These are phyloP conservation scores for Benitochromis conjunctus DNA, from an alignment of 2,113 vertebrate genomes.

Conservation along the genomic window DNA sequence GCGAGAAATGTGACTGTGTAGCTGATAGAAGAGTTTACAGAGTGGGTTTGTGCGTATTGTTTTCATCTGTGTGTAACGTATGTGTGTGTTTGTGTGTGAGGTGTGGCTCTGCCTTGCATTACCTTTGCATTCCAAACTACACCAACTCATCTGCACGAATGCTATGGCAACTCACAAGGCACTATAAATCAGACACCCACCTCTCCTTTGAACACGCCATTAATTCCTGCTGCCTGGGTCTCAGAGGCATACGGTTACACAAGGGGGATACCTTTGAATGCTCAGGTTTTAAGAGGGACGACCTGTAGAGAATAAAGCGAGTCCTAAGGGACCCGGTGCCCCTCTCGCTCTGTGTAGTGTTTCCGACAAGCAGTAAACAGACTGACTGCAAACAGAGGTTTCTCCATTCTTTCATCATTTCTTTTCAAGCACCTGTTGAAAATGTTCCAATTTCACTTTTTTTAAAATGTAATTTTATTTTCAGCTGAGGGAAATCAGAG, in stretches of 20 bases:
- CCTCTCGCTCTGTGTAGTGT: conserved; percentile 25
- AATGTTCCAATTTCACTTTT: conserved; percentile 34
- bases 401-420: conserved; percentile 31
- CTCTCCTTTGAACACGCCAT: conserved; percentile 34
- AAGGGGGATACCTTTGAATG: conserved; percentile 41
- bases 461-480: not conserved
- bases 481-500: not conserved
- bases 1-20: conserved; percentile 6
- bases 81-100: conserved; percentile 7
- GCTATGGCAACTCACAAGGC: conserved; percentile 55
- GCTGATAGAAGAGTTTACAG: conserved; percentile 19
- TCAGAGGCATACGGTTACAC: conserved; percentile 65
- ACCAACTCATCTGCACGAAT: conserved; percentile 38
- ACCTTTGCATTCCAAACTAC: conserved; percentile 65
- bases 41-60: conserved; percentile 22
- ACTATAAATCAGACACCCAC: conserved; percentile 53
- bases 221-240: conserved; percentile 52
- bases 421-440: conserved; percentile 35
- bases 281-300: conserved; percentile 49
- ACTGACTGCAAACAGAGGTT: conserved; percentile 31
- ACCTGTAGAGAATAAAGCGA: conserved; percentile 56
- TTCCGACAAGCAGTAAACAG: conserved; percentile 49
- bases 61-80: conserved; percentile 21
- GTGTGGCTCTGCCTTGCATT: conserved; percentile 51
- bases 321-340: conserved; percentile 34